Evolutionary conservation across 2,888 invertebrate species (phyloP), one percentile per base, ranked within the genome.

Genomic region (Aporophyla lueneburgensis): DNA sequence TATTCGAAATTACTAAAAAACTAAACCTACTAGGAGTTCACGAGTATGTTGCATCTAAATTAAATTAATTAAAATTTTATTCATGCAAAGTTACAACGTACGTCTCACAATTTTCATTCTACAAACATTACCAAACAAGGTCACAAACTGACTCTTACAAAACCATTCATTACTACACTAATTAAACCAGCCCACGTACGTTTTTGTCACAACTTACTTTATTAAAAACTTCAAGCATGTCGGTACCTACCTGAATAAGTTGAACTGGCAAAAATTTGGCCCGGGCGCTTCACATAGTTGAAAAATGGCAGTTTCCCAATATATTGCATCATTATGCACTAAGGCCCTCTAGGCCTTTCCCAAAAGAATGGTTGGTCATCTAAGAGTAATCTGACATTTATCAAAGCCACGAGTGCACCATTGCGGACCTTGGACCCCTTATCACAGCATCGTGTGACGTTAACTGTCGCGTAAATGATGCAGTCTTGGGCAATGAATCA

Each of bases 401-500:
- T 74, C 67, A 79, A 63, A 59, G 43, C 56, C 19, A 77, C 71
- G 24, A 33, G 70, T 76, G 62, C 56, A 69, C 14, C 33, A 74
- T 54, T 67, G 33, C 43, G 81, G 75, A 84, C 81, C 75, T 80
- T 84, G 56, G 10, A 65, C 81, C 12, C n/a, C 14, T 82, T 84
- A 82, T 82, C 81, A 65, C 9, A 59, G 63, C 51, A 71, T 24
- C 59, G 59, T 56, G 59, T 68, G 67, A 68, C 76, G 59, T 56
- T 46, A 46, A 46, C 10, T 46, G 43, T 46, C 43, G 10, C 10
- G 40, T 24, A 62, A 73, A 71, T 66, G 12, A 63, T 56, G 63
- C 16, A 80, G 85, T 84, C 65, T 80, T 84, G n/a, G n/a, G 61
- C 68, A 84, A 84, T 69, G 27, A 76, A 75, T 70, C 76, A 75